Evolutionary conservation across 2,888 invertebrate species (phyloP).

Genomic region (Tuberolachnus salignus): DNA sequence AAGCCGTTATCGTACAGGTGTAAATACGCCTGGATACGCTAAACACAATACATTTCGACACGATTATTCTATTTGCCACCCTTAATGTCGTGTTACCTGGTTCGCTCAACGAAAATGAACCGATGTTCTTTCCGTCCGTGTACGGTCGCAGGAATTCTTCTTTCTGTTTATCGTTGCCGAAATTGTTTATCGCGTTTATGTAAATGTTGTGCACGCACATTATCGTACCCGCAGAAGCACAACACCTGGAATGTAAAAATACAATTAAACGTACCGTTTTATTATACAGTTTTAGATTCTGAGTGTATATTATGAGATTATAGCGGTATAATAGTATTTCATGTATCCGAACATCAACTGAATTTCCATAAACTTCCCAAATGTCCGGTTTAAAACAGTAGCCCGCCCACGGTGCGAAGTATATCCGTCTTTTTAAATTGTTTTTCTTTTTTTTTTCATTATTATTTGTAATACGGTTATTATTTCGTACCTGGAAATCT

Average conservation of each 20-base stretch:
- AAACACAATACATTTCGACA: too few species aligned
- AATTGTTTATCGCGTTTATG: slow-evolving; percentile 79
- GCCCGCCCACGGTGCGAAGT: too few species aligned
- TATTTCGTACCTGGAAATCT: slow-evolving; percentile 73
- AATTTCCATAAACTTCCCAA: too few species aligned
- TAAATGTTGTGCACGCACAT: slow-evolving; percentile 96
- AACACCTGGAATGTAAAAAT: slow-evolving; percentile 65
- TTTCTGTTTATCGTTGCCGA: slow-evolving; percentile 81
- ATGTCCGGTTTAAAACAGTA: too few species aligned
- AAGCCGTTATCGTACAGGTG: too few species aligned
- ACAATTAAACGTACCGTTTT: not conserved
- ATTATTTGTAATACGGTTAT: not conserved
- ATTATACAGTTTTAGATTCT: too few species aligned
- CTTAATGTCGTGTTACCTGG: slow-evolving; percentile 65
- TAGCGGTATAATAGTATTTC: too few species aligned
- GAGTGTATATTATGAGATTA: too few species aligned
- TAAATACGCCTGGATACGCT: too few species aligned
- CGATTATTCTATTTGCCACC: too few species aligned
- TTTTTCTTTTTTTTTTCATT: not conserved
- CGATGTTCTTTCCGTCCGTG: slow-evolving; percentile 74
- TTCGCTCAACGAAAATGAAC: slow-evolving; percentile 93
- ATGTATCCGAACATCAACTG: too few species aligned
- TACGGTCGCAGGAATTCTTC: slow-evolving; percentile 79
- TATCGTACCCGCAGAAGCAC: slow-evolving; percentile 89
- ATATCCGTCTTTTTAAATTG: not conserved